phyloP scores from a whole-genome alignment of 2,113 vertebrate species.

The Baryphthengus martii region DNA sequence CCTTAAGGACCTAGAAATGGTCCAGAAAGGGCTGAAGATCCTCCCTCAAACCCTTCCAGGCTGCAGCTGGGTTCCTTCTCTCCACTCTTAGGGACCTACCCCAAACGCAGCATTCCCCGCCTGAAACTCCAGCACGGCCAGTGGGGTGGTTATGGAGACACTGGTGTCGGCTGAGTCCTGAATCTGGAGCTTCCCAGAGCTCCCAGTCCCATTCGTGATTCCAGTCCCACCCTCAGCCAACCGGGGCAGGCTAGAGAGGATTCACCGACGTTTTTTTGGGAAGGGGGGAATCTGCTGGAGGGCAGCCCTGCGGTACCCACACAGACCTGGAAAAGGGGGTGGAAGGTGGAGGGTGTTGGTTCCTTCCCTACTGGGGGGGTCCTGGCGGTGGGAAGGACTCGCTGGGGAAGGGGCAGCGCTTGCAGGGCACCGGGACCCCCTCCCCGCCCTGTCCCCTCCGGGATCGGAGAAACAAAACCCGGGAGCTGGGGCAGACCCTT shows the following conservation, averaged over 20 bases:
- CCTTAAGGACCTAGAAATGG: not conserved
- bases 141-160: fast-evolving
- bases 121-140: not conserved
- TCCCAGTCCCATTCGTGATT: not conserved
- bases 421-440: not conserved
- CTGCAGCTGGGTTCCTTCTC: not conserved
- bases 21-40: not conserved
- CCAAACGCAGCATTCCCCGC: not conserved
- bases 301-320: not conserved
- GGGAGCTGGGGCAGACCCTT: not conserved
- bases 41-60: not conserved
- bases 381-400: not conserved
- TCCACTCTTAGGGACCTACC: not conserved
- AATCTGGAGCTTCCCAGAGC: not conserved
- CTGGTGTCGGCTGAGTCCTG: fast-evolving
- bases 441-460: too few relatives aligned
- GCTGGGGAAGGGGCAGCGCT: not conserved
- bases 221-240: not conserved
- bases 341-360: not conserved
- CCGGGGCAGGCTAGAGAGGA: not conserved
- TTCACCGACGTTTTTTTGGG: not conserved
- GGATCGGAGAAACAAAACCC: not conserved
- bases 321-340: not conserved
- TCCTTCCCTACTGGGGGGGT: not conserved
- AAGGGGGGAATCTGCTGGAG: not conserved